phyloP scores from a whole-genome alignment of 2,113 vertebrate species.

The Passer montanus region DNA sequence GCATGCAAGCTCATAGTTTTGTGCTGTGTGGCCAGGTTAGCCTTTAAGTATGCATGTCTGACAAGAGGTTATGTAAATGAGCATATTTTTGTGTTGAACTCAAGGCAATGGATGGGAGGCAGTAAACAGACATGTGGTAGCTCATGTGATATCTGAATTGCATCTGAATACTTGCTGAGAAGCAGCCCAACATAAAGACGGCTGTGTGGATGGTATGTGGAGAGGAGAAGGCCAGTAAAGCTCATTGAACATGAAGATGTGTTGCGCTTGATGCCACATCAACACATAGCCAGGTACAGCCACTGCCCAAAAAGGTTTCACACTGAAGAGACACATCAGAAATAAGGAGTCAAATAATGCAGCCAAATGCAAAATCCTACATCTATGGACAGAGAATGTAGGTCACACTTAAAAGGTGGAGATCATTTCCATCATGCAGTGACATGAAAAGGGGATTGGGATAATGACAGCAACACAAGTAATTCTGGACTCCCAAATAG shows the following conservation, averaged over 20 bases:
- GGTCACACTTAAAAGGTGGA: neutral
- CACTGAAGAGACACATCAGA: neutral
- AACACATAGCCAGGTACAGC: neutral
- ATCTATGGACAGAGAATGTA: neutral
- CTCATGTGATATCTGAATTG: neutral
- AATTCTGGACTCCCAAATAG: neutral
- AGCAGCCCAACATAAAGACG: neutral
- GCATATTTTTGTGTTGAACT: conserved; percentile 9
- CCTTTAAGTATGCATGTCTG: conserved; percentile 15
- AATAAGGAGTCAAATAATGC: neutral
- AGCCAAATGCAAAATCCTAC: neutral
- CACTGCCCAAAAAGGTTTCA: neutral
- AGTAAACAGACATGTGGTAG: neutral
- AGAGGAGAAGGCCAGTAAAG: neutral
- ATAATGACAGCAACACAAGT: neutral
- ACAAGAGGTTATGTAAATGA: conserved; percentile 39
- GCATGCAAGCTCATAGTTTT: neutral
- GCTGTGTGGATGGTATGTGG: neutral
- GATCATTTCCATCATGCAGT: neutral
- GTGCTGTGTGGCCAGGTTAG: conserved; percentile 24
- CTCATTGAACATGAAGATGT: neutral
- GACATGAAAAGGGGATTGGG: neutral
- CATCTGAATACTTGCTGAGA: neutral
- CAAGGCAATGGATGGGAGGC: neutral
- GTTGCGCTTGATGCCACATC: neutral